Evolutionary conservation across 1,140 invertebrate genomes (phyloP).

Genomic region (Drosophila simulans): DNA sequence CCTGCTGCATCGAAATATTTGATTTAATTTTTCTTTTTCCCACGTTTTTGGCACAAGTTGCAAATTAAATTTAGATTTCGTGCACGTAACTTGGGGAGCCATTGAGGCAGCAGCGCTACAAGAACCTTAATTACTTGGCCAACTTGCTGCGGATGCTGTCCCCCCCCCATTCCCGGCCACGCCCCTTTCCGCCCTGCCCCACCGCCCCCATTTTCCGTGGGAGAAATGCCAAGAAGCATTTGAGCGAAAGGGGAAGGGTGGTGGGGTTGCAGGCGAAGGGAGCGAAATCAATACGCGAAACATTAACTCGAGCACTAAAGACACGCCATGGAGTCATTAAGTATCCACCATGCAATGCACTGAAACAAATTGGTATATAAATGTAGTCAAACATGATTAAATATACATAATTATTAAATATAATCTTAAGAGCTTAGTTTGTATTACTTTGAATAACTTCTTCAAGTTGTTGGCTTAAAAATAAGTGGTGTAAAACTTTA

Average conservation of each 20-base stretch:
- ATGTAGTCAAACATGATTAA: too few relatives aligned
- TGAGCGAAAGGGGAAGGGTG: conserved; percentile 9
- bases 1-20: conserved; percentile 41
- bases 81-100: conserved; percentile 61
- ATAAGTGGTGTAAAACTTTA: too few relatives aligned
- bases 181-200: neutral
- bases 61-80: conserved; percentile 81
- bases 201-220: conserved; percentile 14
- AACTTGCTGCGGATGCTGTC: conserved; percentile 47
- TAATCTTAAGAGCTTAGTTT: too few relatives aligned
- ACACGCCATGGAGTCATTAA: conserved; percentile 80
- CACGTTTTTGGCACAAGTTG: conserved; percentile 71
- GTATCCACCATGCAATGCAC: conserved; percentile 27
- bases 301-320: conserved; percentile 76
- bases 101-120: conserved; percentile 38
- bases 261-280: conserved; percentile 14
- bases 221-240: conserved; percentile 13
- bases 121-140: conserved; percentile 71
- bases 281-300: conserved; percentile 77
- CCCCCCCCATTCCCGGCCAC: neutral
- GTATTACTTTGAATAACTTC: too few relatives aligned
- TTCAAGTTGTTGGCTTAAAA: too few relatives aligned
- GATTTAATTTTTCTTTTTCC: conserved; percentile 28
- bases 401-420: too few relatives aligned
- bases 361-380: neutral